Evolutionary conservation across 1,140 invertebrate species (phyloP).

Genomic region (Bursaphelenchus mucronatus): DNA sequence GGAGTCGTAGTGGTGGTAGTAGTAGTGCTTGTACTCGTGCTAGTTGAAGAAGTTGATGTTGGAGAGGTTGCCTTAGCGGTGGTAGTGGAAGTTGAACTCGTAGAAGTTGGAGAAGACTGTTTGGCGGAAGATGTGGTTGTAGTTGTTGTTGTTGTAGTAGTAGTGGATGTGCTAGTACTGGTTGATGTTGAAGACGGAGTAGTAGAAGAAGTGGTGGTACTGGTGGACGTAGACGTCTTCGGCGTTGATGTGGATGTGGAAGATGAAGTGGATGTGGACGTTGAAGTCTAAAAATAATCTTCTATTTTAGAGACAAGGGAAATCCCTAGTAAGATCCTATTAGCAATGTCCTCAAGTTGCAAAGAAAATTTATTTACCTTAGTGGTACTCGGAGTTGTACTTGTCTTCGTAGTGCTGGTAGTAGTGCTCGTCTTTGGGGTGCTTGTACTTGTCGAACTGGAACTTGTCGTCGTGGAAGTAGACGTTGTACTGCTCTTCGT

Average conservation of each 20-base stretch:
- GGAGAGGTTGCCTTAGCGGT: not conserved
- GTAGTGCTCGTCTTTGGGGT: not conserved
- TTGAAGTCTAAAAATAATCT: not conserved
- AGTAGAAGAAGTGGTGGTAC: constrained; percentile 3
- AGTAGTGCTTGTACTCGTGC: not conserved
- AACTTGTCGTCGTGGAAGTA: not conserved
- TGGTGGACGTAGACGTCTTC: not conserved
- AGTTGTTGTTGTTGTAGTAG: not conserved
- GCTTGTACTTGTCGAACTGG: constrained; percentile 8
- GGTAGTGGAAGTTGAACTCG: not conserved
- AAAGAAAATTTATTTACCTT: no score
- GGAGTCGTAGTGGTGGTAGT: not conserved
- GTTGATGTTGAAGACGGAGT: not conserved
- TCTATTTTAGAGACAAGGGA: not conserved
- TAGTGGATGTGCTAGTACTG: constrained; percentile 4
- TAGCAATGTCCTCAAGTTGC: no score
- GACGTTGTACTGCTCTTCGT: not conserved
- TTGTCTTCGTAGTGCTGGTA: no score
- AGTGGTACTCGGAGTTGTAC: no score
- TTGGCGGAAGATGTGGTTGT: constrained; percentile 3
- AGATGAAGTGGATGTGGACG: no score
- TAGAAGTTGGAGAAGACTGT: not conserved
- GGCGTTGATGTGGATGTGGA: constrained; percentile 15
- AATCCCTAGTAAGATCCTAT: no score
- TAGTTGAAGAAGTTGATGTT: not conserved